Evolutionary conservation across 2,113 vertebrate species (phyloP).

Genomic region (Dipodomys merriami): DNA sequence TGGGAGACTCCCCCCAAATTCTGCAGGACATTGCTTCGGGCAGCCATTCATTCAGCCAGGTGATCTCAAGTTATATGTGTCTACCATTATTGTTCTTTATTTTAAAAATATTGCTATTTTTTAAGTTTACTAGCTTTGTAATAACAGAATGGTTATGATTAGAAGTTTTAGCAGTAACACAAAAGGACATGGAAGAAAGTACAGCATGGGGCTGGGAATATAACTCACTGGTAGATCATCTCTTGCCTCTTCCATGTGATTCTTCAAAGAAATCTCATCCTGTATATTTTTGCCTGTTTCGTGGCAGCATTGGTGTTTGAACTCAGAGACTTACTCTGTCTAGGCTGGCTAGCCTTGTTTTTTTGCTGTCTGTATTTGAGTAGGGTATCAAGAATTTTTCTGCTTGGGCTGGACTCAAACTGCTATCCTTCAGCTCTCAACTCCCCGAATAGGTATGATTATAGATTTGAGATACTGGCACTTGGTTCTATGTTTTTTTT

Average conservation of each 20-base stretch:
- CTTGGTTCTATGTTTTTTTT: background rate
- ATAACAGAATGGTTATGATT: background rate
- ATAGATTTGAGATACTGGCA: background rate
- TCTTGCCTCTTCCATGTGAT: too few species aligned
- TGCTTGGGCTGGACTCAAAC: too few species aligned
- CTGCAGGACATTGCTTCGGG: constrained; percentile 92
- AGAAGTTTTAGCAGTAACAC: background rate
- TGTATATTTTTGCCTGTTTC: too few species aligned
- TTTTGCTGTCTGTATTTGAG: too few species aligned
- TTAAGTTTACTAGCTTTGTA: background rate
- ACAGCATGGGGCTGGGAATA: background rate
- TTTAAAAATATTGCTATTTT: background rate
- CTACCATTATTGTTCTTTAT: constrained; percentile 3
- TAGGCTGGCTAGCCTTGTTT: too few species aligned
- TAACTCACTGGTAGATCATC: background rate
- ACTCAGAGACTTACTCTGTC: too few species aligned
- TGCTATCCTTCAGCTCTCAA: too few species aligned
- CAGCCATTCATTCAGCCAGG: constrained; percentile 94
- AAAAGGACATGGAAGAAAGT: constrained; percentile 2
- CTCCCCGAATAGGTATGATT: too few species aligned
- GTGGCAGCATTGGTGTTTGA: too few species aligned
- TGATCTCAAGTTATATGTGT: constrained; percentile 74
- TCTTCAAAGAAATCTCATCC: too few species aligned
- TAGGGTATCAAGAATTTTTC: too few species aligned
- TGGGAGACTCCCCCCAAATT: constrained; percentile 93